phyloP scores from a whole-genome alignment of 2,797 vertebrate genomes.

The Coreius guichenoti region DNA sequence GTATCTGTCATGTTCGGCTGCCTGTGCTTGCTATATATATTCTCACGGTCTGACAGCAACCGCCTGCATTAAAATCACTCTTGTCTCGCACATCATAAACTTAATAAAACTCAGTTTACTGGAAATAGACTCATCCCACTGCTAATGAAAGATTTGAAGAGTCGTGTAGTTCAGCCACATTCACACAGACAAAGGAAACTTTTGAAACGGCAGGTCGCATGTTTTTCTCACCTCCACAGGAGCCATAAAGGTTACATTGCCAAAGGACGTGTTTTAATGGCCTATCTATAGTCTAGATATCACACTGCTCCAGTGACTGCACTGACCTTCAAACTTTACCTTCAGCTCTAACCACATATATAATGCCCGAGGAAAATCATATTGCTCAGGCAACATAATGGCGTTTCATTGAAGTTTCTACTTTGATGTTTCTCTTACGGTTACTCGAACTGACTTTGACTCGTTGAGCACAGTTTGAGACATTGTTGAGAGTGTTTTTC shows the following conservation, averaged over 20 bases:
- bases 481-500: background rate
- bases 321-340: constrained; percentile 55
- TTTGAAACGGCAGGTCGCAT: constrained; percentile 69
- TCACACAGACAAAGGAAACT: constrained; percentile 65
- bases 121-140: background rate
- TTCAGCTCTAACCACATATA: constrained; percentile 31
- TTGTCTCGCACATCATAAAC: background rate
- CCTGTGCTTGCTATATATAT: background rate
- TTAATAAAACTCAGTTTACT: background rate
- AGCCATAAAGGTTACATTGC: constrained; percentile 63
- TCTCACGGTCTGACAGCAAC: background rate
- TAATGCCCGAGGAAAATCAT: background rate
- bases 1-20: background rate
- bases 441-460: background rate
- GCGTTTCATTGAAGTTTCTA: background rate
- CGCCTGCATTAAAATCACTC: background rate
- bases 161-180: constrained; percentile 42
- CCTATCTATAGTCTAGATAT: constrained; percentile 49
- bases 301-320: constrained; percentile 39
- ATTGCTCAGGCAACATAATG: background rate
- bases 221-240: constrained; percentile 69
- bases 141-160: constrained; percentile 1
- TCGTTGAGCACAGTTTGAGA: constrained; percentile 4
- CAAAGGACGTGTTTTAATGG: constrained; percentile 61
- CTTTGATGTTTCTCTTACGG: constrained; percentile 3